These are phyloP conservation scores for Zaprionus lineosus DNA, from an alignment of 2,888 invertebrate genomes.

Conservation along the genomic window DNA sequence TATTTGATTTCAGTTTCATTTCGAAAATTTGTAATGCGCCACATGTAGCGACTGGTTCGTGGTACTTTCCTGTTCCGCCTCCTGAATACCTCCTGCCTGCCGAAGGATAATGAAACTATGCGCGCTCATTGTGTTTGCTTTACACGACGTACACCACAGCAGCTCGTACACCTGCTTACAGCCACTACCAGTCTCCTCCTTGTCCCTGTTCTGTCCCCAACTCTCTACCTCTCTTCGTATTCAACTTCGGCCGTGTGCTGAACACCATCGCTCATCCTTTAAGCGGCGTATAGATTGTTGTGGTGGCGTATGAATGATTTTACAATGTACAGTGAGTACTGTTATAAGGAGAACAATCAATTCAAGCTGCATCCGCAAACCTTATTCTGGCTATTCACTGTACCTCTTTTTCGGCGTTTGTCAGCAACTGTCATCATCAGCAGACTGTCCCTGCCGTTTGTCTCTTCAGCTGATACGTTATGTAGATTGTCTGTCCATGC, in stretches of 20 bases:
- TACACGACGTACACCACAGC: constrained; percentile 29
- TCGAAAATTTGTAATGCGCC: constrained; percentile 73
- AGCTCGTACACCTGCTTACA: not conserved
- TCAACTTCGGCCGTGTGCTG: too few species aligned
- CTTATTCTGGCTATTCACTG: constrained; percentile 31
- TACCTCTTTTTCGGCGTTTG: constrained; percentile 37
- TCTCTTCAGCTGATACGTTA: not conserved
- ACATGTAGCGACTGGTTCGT: constrained; percentile 63
- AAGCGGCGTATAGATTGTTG: constrained; percentile 52
- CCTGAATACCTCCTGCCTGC: constrained; percentile 19
- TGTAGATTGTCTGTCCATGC: not conserved
- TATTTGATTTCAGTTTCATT: constrained; percentile 75
- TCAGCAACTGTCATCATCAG: constrained; percentile 51
- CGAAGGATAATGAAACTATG: constrained; percentile 73
- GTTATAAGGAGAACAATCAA: not conserved
- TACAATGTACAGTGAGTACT: constrained; percentile 17
- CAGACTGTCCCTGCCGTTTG: constrained; percentile 1
- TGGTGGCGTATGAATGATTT: constrained; percentile 57
- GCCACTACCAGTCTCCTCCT: not conserved
- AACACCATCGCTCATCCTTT: too few species aligned
- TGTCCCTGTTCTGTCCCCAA: not conserved
- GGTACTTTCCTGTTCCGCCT: constrained; percentile 41
- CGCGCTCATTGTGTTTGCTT: constrained; percentile 69
- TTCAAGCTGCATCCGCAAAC: not conserved
- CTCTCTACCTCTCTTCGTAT: too few species aligned